phyloP scores from a whole-genome alignment of 1,140 invertebrate genomes.

The Dreissena rostriformis region DNA sequence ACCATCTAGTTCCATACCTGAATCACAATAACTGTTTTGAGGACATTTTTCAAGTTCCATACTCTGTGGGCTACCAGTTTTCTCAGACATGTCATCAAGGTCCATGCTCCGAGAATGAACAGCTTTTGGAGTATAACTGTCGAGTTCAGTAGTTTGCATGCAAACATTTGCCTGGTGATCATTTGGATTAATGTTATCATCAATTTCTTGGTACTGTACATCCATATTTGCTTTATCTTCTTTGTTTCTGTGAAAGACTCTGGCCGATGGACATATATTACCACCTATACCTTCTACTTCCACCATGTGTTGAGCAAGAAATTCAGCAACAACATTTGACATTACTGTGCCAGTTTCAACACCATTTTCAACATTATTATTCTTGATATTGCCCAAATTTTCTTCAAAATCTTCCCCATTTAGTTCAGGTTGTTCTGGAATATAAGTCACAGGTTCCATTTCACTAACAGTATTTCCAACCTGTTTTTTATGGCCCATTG shows the following conservation, averaged over 20 bases:
- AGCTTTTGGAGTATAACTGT: neutral
- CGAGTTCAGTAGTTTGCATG: neutral
- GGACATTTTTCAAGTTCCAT: too few species aligned
- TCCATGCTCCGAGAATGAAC: neutral
- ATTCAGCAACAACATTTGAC: conserved; percentile 4
- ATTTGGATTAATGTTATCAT: neutral
- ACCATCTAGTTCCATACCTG: too few species aligned
- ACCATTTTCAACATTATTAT: neutral
- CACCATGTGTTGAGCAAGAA: neutral
- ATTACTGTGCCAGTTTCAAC: neutral
- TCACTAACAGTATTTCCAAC: neutral
- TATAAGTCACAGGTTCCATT: neutral
- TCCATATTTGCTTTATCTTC: conserved; percentile 6
- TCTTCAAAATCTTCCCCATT: neutral
- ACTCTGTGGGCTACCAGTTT: too few species aligned
- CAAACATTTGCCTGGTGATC: neutral
- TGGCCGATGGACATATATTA: neutral
- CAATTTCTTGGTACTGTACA: neutral
- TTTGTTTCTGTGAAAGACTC: neutral
- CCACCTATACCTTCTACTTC: neutral
- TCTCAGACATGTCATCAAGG: too few species aligned
- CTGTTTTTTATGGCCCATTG: neutral
- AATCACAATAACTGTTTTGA: too few species aligned
- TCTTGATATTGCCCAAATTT: neutral
- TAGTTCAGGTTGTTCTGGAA: neutral